Base-by-base conservation (phyloP, 2,797 vertebrate species). In the Rhabdomys pumilio region DNA sequence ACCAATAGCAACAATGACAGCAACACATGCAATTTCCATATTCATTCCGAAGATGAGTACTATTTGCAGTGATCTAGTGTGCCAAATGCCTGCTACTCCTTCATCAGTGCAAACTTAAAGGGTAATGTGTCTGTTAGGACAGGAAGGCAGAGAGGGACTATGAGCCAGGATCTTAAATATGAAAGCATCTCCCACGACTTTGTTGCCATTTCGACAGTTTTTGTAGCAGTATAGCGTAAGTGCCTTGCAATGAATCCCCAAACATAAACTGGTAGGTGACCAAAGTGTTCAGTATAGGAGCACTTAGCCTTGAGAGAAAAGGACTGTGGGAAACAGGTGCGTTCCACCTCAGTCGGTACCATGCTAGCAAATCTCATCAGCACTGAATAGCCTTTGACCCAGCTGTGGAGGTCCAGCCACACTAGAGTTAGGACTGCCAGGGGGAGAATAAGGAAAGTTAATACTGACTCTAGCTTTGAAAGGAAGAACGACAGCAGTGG, bases 21-120 rank as follows among this genome's bases (percentile, higher is more conserved):
- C 0, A 2, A 24, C 31, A 5, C 9, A 4, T 6, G 26, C 1
- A 4, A 87, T 90, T 94, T 96, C 38, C 73, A 41, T 90, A 86
- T 76, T 89, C 72, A n/a, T 82, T 90, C 83, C 57, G 31, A 75
- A 59, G 69, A 88, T 53, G 76, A 94, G 44, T 89, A 11, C 34
- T 90, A 61, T 59, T 89, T 96, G 90, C 92, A 22, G 0, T 24
- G 69, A 69, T 19, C 38, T 29, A 79, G 55, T 59, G 22, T 91
- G 83, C 90, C 83, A 87, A 79, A 91, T 69, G 47, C 20, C 93
- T 19, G 14, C 91, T 31, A 63, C 86, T n/a, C 90, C 89, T 92
- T 81, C 19, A 79, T 67, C 22, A 5, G 22, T 59, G 22, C 82
- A 73, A 94, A 85, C n/a, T 8, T 53, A 57, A 91, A 31, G n/a